Evolutionary conservation across 2,888 invertebrate genomes (phyloP).

Genomic region (Nineta flava): DNA sequence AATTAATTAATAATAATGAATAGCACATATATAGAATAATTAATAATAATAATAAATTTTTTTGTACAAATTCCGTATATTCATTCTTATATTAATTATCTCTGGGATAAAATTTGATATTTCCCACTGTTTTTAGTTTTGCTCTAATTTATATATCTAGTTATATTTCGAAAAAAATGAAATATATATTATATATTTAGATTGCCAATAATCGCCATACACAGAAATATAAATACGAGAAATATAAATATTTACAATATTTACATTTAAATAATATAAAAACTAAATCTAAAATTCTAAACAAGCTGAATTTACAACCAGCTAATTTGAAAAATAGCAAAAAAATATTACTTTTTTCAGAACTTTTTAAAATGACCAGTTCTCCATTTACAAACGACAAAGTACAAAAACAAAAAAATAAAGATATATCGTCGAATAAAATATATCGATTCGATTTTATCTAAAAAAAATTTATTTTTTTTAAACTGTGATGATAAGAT

Average conservation of each 20-base stretch:
- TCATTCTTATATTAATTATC: too few relatives aligned
- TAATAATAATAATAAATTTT: slow-evolving; percentile 5
- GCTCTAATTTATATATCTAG: too few relatives aligned
- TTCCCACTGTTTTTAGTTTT: too few relatives aligned
- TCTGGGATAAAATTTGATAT: too few relatives aligned
- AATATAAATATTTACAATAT: slow-evolving; percentile 10
- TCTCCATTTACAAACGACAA: not conserved
- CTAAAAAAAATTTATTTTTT: not conserved
- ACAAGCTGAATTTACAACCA: slow-evolving; percentile 1
- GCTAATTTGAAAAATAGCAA: not conserved
- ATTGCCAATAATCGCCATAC: slow-evolving; percentile 3
- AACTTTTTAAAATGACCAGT: too few relatives aligned
- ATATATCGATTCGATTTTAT: not conserved
- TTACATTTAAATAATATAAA: slow-evolving; percentile 7
- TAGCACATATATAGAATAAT: slow-evolving; percentile 4
- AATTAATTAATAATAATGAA: slow-evolving; percentile 9
- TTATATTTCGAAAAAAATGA: not conserved
- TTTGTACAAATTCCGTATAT: not conserved
- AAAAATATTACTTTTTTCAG: not conserved
- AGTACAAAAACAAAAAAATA: not conserved
- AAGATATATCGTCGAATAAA: not conserved
- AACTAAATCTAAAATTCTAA: slow-evolving; percentile 6
- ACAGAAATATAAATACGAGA: slow-evolving; percentile 9
- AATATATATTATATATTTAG: not conserved
- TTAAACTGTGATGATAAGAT: not conserved